Base-by-base conservation (phyloP, 2,888 invertebrate genomes). In the Iselma pallidipennis region DNA sequence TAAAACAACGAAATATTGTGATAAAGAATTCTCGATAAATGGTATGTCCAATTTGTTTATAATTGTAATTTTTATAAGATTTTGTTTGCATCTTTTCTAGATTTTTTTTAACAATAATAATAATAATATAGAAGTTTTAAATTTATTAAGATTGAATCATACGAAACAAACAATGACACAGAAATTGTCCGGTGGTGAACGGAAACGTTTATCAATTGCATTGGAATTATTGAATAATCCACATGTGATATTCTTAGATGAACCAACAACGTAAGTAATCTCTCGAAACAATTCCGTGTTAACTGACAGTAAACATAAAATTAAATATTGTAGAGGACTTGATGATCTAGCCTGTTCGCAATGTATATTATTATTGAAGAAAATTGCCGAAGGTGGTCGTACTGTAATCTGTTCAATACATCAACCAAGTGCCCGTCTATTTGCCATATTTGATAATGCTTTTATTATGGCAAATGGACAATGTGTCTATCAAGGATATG, bases 381-480 rank as follows among this genome's bases (percentile, higher is more conserved):
- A 89, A 25, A 86, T 97, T 52, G 95, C 96, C 0, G 85, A 89
- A 61, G 90, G 90, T 0, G 97, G 97, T 0, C 85, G 97, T 28
- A 97, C 96, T 0, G 91, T 98, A 5, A 88, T 98, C 59, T 97
- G 96, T 76, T 96, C 96, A 0, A 89, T 98, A 54, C 98, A 98
- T 82, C 96, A 97, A n/a, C 98, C 98, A 0, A 96, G 95, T 65
- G 96, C 97, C 0, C 90, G 91, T 69, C 84, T 96, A 53, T 97
- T 98, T 80, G 88, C 93, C 12, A 91, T 92, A 84, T 95, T 98
- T 78, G 95, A 94, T 81, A 91, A 96, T 77, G 89, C 96, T 2
- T 97, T 96, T 76, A 88, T 97, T 58, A 86, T 98, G 49, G 90
- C 95, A 0, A 89, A 88, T 51, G 98, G 98, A 0, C 89, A 94